These are phyloP conservation scores for Malthinus seriepunctatus DNA, from an alignment of 2,888 invertebrate genomes.

Conservation along the genomic window DNA sequence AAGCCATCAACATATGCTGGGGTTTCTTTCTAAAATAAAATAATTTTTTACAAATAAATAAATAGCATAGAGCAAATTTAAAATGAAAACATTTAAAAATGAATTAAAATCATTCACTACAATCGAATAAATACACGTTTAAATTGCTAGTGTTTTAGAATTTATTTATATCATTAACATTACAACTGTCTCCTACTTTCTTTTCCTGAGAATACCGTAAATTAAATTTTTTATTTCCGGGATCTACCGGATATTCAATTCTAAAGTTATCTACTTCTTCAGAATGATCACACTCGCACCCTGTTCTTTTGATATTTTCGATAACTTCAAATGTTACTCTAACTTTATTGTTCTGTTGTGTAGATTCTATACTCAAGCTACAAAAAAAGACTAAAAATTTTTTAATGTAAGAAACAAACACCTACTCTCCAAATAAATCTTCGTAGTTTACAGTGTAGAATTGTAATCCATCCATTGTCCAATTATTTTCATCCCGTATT, in stretches of 20 bases:
- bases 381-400: neutral
- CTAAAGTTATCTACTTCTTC: constrained; percentile 4
- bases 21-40: no score
- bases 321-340: constrained; percentile 18
- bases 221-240: neutral
- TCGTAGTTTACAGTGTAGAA: constrained; percentile 54
- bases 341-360: constrained; percentile 4
- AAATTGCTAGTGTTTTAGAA: neutral
- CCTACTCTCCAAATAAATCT: constrained; percentile 45
- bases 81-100: neutral
- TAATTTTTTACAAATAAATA: no score
- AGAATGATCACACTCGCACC: neutral
- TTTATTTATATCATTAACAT: neutral
- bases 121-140: neutral
- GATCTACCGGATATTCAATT: constrained; percentile 21
- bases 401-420: neutral
- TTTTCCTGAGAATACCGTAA: neutral
- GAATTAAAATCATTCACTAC: neutral
- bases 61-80: neutral
- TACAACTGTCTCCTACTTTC: neutral
- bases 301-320: constrained; percentile 7
- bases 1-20: no score
- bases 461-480: constrained; percentile 51
- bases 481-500: constrained; percentile 49
- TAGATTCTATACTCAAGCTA: neutral